Percentiles rank a stretch among this genome's conserved stretches.
Evolutionary conservation across 2,888 invertebrate species (phyloP).

Genomic region (Podotricha telesiphe): DNA sequence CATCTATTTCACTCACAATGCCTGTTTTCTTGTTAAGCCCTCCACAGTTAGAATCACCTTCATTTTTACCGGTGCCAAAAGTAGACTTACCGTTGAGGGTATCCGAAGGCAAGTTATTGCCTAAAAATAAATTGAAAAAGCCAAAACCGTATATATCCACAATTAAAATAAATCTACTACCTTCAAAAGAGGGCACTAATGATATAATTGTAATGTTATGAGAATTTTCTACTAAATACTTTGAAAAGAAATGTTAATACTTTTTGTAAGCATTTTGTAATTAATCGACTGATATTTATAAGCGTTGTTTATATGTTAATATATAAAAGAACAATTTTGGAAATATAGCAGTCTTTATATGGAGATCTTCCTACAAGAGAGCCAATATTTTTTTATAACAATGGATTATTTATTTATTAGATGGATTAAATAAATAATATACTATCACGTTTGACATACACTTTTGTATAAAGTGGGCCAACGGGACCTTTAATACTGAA

Average conservation of each 20-base stretch:
- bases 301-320: too few relatives aligned
- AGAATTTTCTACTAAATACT: conserved; percentile 15
- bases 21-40: conserved; percentile 19
- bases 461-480: too few relatives aligned
- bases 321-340: too few relatives aligned
- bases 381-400: too few relatives aligned
- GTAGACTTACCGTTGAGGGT: neutral
- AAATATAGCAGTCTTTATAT: too few relatives aligned
- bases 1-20: conserved; percentile 6
- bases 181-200: conserved; percentile 28
- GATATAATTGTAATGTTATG: conserved; percentile 40
- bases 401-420: too few relatives aligned
- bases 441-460: too few relatives aligned
- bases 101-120: neutral
- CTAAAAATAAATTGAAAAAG: neutral
- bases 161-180: conserved; percentile 41
- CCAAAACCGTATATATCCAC: conserved; percentile 30
- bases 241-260: neutral
- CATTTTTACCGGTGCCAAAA: conserved; percentile 23
- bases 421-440: too few relatives aligned
- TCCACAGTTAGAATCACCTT: conserved; percentile 22
- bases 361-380: too few relatives aligned
- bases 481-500: too few relatives aligned
- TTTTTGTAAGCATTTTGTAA: neutral
- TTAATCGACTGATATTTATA: neutral